Evolutionary conservation across 1,140 invertebrate genomes (phyloP), one percentile per base, ranked within the genome.

Genomic region (Octopus bimaculoides): DNA sequence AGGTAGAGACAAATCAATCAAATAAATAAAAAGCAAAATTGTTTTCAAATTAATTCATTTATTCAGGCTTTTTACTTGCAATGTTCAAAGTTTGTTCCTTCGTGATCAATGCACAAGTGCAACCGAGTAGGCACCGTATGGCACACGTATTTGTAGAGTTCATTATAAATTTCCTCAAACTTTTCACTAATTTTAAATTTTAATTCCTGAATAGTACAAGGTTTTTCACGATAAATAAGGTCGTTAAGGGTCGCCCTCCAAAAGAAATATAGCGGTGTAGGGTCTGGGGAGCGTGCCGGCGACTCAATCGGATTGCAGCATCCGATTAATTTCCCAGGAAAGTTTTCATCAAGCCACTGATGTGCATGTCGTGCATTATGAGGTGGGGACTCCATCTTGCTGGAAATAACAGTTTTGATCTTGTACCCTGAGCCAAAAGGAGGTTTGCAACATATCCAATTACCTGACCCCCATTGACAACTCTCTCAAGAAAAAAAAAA

Each of bases 191-290:
- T 66, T 66, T 66, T 66, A 66, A n/a, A 12, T 66, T 66, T 66
- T 3, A 66, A 66, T 66, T 66, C 61, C 61, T 66, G 61, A 66
- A 66, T 66, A 66, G 61, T 66, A 66, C n/a, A n/a, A 66, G 61
- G 61, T n/a, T 66, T 66, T 66, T 66, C 61, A 66, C 61, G 61
- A 66, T 66, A 66, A 66, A 66, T n/a, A 66, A 66, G 61, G 61
- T 66, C 61, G 12, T 66, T 66, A 66, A 66, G 61, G 61, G 61
- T 66, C 61, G 12, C n/a, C 61, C 61, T 14, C 12, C 12, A n/a
- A 2, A 66, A 66, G 61, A 66, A 66, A 66, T 66, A 12, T 66
- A 3, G 1, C 61, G n/a, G 61, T 66, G 61, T 66, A 3, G 3
- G 61, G 61, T 66, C 61, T 66, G 61, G 61, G 61, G 61, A 66